Conservation (phyloP, 2,888 invertebrate species). For the Synergus umbraculus region DNA sequence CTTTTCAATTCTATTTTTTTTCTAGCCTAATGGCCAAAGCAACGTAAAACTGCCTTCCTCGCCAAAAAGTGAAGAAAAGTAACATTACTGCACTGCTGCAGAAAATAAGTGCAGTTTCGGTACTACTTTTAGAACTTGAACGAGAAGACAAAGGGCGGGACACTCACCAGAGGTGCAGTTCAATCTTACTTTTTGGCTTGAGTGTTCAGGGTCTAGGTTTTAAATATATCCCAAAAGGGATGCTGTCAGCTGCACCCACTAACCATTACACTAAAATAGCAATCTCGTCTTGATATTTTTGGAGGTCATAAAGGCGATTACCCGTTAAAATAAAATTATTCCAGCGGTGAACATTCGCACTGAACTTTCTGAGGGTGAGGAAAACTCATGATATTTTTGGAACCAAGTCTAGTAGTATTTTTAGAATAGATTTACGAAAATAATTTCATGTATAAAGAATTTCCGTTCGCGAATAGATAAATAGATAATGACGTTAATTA, state of each 20-base stretch:
- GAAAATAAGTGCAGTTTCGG: conserved; percentile 13
- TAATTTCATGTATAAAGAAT: neutral
- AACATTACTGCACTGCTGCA: conserved; percentile 5
- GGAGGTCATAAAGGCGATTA: conserved; percentile 42
- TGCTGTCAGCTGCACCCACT: conserved; percentile 56
- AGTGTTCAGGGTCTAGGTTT: conserved; percentile 51
- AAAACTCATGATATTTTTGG: conserved; percentile 12
- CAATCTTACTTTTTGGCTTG: conserved; percentile 33
- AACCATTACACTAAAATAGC: conserved; percentile 53
- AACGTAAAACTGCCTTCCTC: neutral
- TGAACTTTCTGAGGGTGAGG: neutral
- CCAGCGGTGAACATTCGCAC: conserved; percentile 14
- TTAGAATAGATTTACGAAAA: neutral
- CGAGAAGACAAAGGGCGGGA: conserved; percentile 23
- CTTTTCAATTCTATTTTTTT: neutral
- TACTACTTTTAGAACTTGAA: conserved; percentile 36
- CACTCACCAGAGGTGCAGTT: conserved; percentile 41
- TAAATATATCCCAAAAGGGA: conserved; percentile 58
- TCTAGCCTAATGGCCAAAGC: neutral
- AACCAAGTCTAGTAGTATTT: neutral
- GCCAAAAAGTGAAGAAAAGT: neutral
- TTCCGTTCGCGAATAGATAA: neutral
- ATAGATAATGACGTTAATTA: neutral
- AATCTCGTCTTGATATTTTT: conserved; percentile 46
- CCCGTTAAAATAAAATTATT: conserved; percentile 31